Conservation (phyloP, 2,888 invertebrate genomes). For the Axea sp. region DNA sequence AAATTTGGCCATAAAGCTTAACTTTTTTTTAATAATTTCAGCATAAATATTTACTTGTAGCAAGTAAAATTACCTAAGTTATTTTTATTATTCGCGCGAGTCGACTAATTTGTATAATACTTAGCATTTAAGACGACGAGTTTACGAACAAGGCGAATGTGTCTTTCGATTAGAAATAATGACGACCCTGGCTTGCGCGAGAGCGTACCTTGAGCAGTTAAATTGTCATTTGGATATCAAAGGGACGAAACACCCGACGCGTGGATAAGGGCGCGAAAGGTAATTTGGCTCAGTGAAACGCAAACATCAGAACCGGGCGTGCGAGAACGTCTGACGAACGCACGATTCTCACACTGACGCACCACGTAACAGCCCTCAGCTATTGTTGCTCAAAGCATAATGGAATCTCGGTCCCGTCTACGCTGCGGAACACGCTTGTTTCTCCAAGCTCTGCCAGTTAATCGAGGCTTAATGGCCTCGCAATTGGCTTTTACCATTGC, state of each 20-base stretch:
- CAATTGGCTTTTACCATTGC: slow-evolving; percentile 80
- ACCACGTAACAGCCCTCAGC: slow-evolving; percentile 78
- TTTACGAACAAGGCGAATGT: slow-evolving; percentile 45
- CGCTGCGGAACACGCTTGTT: slow-evolving; percentile 58
- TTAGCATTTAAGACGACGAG: slow-evolving; percentile 39
- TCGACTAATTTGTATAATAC: slow-evolving; percentile 48
- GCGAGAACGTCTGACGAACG: slow-evolving; percentile 71
- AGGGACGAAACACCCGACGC: slow-evolving; percentile 76
- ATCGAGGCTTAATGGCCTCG: slow-evolving; percentile 78
- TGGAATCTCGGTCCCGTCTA: slow-evolving; percentile 77
- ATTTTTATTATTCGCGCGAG: slow-evolving; percentile 1
- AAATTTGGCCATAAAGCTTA: too few species aligned
- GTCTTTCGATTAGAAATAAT: slow-evolving; percentile 60
- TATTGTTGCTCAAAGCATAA: slow-evolving; percentile 79
- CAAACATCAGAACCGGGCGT: slow-evolving; percentile 73
- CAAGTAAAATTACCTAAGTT: slow-evolving; percentile 2
- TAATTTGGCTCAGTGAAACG: slow-evolving; percentile 79
- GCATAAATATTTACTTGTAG: too few species aligned
- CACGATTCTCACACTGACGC: slow-evolving; percentile 76
- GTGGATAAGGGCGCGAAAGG: slow-evolving; percentile 78
- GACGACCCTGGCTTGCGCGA: slow-evolving; percentile 33
- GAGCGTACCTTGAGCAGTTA: slow-evolving; percentile 74
- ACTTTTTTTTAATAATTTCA: too few species aligned
- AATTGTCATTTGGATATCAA: slow-evolving; percentile 80
- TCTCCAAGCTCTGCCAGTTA: slow-evolving; percentile 72